Evolutionary conservation across 2,888 invertebrate genomes (phyloP).

Genomic region (Oligia latruncula): DNA sequence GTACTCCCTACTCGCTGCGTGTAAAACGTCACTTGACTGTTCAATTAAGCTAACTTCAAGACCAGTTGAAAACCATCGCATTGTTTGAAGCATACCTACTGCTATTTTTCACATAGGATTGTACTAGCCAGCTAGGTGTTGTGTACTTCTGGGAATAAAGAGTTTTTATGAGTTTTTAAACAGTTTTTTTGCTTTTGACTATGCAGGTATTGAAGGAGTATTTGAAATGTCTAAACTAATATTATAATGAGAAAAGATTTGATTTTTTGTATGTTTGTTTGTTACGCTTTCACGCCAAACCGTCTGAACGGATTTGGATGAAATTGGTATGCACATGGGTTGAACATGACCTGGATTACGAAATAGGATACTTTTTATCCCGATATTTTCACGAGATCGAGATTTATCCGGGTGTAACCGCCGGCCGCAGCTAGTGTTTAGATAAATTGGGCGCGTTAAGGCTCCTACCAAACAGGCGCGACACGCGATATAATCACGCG

Average conservation of each 20-base stretch:
- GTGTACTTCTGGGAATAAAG: conserved; percentile 26
- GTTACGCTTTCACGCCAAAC: not conserved
- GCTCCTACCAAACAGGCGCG: too few relatives aligned
- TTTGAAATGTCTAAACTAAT: not conserved
- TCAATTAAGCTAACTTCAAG: conserved; percentile 62
- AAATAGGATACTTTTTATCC: not conserved
- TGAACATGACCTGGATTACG: not conserved
- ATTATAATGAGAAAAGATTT: too few relatives aligned
- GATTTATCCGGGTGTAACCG: not conserved
- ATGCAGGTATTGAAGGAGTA: not conserved
- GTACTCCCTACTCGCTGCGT: conserved; percentile 17
- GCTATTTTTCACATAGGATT: conserved; percentile 34
- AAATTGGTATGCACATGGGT: not conserved
- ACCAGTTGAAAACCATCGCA: conserved; percentile 48
- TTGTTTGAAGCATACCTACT: conserved; percentile 42
- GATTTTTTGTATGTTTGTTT: too few relatives aligned
- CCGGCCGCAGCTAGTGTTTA: not conserved
- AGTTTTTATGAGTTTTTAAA: conserved; percentile 36
- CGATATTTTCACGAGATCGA: not conserved
- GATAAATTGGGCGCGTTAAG: too few relatives aligned
- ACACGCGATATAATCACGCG: too few relatives aligned
- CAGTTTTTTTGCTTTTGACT: conserved; percentile 16
- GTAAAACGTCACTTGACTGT: conserved; percentile 59
- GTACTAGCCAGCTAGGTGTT: conserved; percentile 45
- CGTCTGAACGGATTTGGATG: not conserved